These are phyloP conservation scores for Camelus dromedarius DNA, from an alignment of 2,113 vertebrate species.

Conservation along the genomic window DNA sequence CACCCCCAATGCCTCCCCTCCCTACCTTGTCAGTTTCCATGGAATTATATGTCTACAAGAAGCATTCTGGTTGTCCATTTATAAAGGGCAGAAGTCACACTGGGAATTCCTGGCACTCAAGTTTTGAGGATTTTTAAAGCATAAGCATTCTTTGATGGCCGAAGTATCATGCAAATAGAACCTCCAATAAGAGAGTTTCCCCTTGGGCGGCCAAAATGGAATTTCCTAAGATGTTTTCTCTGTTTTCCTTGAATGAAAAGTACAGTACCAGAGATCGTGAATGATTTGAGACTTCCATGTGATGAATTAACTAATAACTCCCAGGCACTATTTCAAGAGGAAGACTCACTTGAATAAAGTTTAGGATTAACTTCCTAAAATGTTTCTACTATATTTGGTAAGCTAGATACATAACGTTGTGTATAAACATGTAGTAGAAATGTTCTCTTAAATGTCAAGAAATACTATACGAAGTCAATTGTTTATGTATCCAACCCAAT, in stretches of 20 bases:
- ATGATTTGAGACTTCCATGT: not conserved
- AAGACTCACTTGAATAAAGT: constrained; percentile 20
- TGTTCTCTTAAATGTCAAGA: constrained; percentile 12
- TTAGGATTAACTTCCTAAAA: not conserved
- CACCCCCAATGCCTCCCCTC: too few relatives aligned
- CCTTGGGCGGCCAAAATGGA: not conserved
- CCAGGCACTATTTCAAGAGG: not conserved
- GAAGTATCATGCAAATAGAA: not conserved
- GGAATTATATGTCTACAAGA: not conserved
- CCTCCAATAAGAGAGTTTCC: not conserved
- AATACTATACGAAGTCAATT: not conserved
- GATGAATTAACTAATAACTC: not conserved
- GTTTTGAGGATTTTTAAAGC: not conserved
- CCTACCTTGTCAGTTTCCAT: not conserved
- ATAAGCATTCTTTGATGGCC: not conserved
- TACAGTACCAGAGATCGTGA: not conserved
- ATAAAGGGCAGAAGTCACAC: not conserved
- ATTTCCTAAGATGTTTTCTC: not conserved
- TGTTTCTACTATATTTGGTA: constrained; percentile 28
- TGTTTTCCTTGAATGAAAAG: not conserved
- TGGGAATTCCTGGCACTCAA: not conserved
- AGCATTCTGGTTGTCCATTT: not conserved
- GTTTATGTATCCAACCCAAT: not conserved
- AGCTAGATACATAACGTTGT: not conserved
- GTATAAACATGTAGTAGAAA: constrained; percentile 3